A percentile compares a stretch with the other conserved stretches of the same genome.
phyloP scores from a whole-genome alignment of 1,140 invertebrate species.

The Sipha flava region DNA sequence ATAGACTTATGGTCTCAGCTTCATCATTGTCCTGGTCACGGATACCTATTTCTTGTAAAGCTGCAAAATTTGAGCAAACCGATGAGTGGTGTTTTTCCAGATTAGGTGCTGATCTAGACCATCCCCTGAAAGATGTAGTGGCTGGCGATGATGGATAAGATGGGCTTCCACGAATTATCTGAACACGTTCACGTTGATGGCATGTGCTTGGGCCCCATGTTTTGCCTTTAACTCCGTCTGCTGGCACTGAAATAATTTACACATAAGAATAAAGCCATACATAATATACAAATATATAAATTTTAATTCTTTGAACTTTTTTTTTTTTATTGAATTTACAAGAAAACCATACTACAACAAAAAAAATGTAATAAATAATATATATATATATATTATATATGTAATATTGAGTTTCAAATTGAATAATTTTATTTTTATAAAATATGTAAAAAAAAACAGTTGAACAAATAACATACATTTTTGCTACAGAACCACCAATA shows the following conservation, averaged over 20 bases:
- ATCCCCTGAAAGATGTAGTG: conserved; percentile 45
- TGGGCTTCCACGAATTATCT: conserved; percentile 47
- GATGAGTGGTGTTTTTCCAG: conserved; percentile 58
- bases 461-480: no score
- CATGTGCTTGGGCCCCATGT: conserved; percentile 93
- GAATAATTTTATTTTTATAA: no score
- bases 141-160: conserved; percentile 43
- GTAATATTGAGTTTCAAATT: no score
- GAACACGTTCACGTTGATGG: conserved; percentile 78
- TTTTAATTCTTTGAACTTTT: background rate
- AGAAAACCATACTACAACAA: no score
- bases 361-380: no score
- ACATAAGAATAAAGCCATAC: background rate
- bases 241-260: conserved; percentile 55
- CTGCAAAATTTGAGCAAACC: conserved; percentile 37
- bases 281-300: background rate
- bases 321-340: background rate
- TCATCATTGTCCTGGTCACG: conserved; percentile 13
- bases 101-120: conserved; percentile 66
- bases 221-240: conserved; percentile 91
- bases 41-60: conserved; percentile 48
- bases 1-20: conserved; percentile 21
- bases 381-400: no score
- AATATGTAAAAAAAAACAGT: no score
- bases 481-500: no score